Percentiles rank a stretch among this genome's conserved stretches.
Evolutionary conservation across 2,797 vertebrate genomes (phyloP).

Genomic region (Adelosebastes latens): DNA sequence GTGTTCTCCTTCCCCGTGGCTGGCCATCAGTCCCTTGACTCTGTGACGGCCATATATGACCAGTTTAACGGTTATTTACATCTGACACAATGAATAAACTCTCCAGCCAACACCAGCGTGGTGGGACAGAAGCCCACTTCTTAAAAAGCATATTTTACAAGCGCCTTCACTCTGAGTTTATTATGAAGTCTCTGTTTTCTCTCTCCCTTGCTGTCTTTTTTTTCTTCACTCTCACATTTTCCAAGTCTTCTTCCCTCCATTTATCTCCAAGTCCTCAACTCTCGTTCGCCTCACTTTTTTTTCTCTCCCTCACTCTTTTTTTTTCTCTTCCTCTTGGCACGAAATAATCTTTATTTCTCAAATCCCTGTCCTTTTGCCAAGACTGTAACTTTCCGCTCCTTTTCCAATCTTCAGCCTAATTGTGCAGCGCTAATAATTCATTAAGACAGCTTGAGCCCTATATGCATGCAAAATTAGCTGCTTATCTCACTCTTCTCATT

Average conservation of each 20-base stretch:
- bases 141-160: conserved; percentile 67
- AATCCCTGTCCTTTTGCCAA: conserved; percentile 28
- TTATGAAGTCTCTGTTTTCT: neutral
- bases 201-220: conserved; percentile 11
- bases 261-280: conserved; percentile 20
- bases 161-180: conserved; percentile 39
- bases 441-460: conserved; percentile 26
- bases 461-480: neutral
- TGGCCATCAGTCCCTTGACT: neutral
- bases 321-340: conserved; percentile 24
- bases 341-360: conserved; percentile 40
- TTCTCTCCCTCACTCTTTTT: neutral
- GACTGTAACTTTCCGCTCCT: conserved; percentile 59
- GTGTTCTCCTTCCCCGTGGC: conserved; percentile 5
- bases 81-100: conserved; percentile 40
- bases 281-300: conserved; percentile 8
- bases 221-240: conserved; percentile 55
- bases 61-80: conserved; percentile 35
- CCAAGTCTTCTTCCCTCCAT: conserved; percentile 47
- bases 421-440: conserved; percentile 60
- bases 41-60: conserved; percentile 15
- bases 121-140: conserved; percentile 48
- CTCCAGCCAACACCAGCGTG: conserved; percentile 64
- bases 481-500: conserved; percentile 13
- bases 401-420: conserved; percentile 56